Conservation (phyloP, 2,888 invertebrate genomes). For the Eueremaeus valkanovi region DNA sequence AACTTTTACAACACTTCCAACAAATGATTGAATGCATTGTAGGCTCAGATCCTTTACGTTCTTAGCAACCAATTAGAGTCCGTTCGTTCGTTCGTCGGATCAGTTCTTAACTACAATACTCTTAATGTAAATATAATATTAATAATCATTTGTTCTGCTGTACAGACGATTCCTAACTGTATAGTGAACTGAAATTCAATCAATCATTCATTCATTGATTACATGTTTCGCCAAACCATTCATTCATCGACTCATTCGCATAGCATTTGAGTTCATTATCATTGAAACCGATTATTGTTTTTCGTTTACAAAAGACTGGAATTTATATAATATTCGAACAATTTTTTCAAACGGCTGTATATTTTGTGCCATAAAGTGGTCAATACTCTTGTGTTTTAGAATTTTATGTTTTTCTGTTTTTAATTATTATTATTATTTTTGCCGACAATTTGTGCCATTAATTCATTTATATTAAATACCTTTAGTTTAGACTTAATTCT, state of each 20-base stretch:
- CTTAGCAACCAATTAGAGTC: slow-evolving; percentile 1
- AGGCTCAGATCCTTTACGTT: not conserved
- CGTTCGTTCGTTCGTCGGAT: no score
- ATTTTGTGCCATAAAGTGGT: slow-evolving; percentile 22
- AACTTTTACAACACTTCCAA: slow-evolving; percentile 24
- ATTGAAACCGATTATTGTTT: not conserved
- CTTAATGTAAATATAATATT: not conserved
- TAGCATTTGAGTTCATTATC: not conserved
- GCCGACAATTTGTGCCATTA: not conserved
- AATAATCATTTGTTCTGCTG: not conserved
- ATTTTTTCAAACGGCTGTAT: slow-evolving; percentile 15
- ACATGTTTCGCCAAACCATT: slow-evolving; percentile 10
- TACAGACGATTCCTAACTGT: slow-evolving; percentile 22
- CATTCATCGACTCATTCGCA: not conserved
- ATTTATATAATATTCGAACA: not conserved
- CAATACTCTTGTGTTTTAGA: slow-evolving; percentile 26
- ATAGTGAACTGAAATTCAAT: not conserved
- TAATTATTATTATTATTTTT: not conserved
- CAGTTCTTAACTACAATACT: slow-evolving; percentile 1
- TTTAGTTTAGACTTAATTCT: not conserved
- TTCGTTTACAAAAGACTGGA: not conserved
- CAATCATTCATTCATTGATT: not conserved
- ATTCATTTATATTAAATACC: not conserved
- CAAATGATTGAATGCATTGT: not conserved
- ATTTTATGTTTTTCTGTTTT: not conserved